These are phyloP conservation scores for Aythya baeri DNA, from an alignment of 2,113 vertebrate genomes.

Conservation along the genomic window DNA sequence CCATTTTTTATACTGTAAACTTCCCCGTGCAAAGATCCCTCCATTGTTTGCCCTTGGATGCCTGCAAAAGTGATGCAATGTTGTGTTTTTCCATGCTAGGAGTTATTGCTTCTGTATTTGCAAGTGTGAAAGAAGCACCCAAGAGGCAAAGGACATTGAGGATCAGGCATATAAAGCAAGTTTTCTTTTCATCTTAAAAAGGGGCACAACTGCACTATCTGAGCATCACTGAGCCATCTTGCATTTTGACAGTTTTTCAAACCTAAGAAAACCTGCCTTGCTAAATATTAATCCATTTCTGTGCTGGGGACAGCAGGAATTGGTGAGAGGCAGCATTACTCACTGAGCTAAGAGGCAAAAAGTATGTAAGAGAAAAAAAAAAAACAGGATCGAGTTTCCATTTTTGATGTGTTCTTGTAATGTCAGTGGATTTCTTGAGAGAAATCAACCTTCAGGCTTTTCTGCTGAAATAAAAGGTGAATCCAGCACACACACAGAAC, in stretches of 20 bases:
- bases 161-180: background rate
- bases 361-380: background rate
- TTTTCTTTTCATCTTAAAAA: background rate
- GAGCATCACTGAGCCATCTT: background rate
- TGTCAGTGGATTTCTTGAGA: background rate
- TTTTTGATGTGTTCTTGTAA: background rate
- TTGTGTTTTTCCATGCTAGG: background rate
- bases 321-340: background rate
- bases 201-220: background rate
- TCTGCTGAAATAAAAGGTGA: background rate
- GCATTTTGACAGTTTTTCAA: background rate
- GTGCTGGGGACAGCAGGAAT: background rate
- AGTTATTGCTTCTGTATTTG: fast-evolving
- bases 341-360: background rate
- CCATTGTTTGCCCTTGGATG: background rate
- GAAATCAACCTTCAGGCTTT: background rate
- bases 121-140: background rate
- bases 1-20: background rate
- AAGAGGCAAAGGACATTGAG: background rate
- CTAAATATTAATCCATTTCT: background rate
- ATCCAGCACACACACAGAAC: background rate
- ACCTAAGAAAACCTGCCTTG: background rate
- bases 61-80: background rate
- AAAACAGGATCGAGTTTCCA: background rate
- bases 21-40: background rate